Percentiles rank a stretch among this genome's conserved stretches.
These are phyloP conservation scores for Hyperoplus immaculatus DNA, from an alignment of 2,797 vertebrate species.

Conservation along the genomic window DNA sequence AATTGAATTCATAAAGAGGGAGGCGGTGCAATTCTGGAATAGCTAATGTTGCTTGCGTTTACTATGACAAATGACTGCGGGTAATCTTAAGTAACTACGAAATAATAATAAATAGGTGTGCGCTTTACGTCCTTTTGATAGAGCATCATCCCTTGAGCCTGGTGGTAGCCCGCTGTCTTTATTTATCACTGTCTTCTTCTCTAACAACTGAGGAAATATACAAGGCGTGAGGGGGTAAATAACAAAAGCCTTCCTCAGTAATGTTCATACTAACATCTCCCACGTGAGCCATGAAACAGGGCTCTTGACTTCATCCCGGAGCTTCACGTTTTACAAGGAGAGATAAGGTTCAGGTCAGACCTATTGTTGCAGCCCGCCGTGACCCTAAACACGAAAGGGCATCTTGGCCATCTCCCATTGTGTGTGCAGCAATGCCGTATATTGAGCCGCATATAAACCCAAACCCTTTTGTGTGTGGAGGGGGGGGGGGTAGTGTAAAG, in stretches of 20 bases:
- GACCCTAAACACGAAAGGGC: constrained; percentile 79
- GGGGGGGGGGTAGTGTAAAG: constrained; percentile 56
- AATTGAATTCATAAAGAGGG: constrained; percentile 59
- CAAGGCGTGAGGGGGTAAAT: constrained; percentile 59
- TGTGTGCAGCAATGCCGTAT: constrained; percentile 61
- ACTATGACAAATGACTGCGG: constrained; percentile 62
- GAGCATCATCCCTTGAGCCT: constrained; percentile 28
- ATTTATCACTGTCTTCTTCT: constrained; percentile 44
- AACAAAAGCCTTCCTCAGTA: constrained; percentile 50
- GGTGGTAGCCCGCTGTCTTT: constrained; percentile 18
- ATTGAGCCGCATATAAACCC: constrained; percentile 65
- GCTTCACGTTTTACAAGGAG: constrained; percentile 77
- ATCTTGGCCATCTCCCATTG: constrained; percentile 79
- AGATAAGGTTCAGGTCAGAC: constrained; percentile 79
- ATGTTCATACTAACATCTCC: constrained; percentile 63
- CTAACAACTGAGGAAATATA: constrained; percentile 47
- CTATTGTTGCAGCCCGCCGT: constrained; percentile 73
- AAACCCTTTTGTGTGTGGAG: constrained; percentile 54
- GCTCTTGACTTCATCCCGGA: constrained; percentile 63
- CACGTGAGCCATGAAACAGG: constrained; percentile 69
- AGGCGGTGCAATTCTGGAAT: constrained; percentile 34
- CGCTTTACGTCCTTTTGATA: constrained; percentile 18
- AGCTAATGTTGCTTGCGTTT: constrained; percentile 62
- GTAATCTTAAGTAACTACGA: constrained; percentile 49
- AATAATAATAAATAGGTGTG: constrained; percentile 63